Base-by-base conservation (phyloP, 2,888 invertebrate species). In the Pegoplata infirma region DNA sequence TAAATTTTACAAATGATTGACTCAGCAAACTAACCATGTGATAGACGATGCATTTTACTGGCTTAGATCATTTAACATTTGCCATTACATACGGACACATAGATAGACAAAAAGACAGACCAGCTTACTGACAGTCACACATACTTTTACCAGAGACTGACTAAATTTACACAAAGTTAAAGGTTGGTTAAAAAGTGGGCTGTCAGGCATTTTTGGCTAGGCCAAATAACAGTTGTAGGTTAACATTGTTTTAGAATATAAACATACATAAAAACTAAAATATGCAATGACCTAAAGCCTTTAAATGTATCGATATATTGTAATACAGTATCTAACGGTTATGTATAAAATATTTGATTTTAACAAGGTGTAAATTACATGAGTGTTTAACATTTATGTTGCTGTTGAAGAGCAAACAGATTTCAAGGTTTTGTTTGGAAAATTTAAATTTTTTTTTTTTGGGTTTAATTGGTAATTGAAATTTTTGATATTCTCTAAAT, bases 1-100 rank as follows among this genome's bases (percentile, higher is more conserved):
- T 83, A 84, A 82, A 82, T 82, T 84, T 84, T 83, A 83, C 84
- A 84, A 83, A 82, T 83, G 84, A 84, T 84, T 84, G 84, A 82
- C 83, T 83, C 81, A 81, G 81, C 82, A 83, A 82, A 83, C 84
- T 82, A 83, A 83, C 80, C 82, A 82, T 82, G 81, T 78, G 75
- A 82, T 80, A 75, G 77, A 78, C 75, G 80, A 76, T 76, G 76
- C 74, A 78, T 59, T 74, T 73, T 66, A 59, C 78, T 55, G 74
- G 47, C 55, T 74, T 71, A 78, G 64, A 78, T 66, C 78, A 69
- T 78, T 78, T 78, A 78, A 74, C 78, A 78, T 78, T 78, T 78
- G 74, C 74, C 59, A 71, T 69, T 64, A 64, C 44, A 47, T 63
- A 56, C 25, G 21, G 53, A 56, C 23, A 49, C 17, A 63, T 58